phyloP scores from a whole-genome alignment of 2,888 invertebrate species.

The Neelides folsomi region DNA sequence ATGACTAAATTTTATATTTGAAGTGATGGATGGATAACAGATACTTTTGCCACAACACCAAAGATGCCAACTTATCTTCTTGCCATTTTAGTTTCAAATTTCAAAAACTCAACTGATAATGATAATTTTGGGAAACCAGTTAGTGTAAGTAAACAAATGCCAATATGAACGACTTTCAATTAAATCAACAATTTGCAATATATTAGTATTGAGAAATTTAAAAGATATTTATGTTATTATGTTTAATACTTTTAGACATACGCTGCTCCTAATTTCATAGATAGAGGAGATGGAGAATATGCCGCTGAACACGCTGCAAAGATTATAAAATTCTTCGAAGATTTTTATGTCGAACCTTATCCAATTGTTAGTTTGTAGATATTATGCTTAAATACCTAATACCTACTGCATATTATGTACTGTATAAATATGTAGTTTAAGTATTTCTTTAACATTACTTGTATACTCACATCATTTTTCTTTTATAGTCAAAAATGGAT shows the following conservation, averaged over 20 bases:
- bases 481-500: no score
- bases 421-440: no score
- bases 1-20: no score
- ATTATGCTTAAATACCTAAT: no score
- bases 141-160: conserved; percentile 12
- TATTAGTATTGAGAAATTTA: no score
- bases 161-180: no score
- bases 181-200: no score
- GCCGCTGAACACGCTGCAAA: conserved; percentile 39
- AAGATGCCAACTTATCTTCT: conserved; percentile 20
- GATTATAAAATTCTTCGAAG: conserved; percentile 55
- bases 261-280: conserved; percentile 19
- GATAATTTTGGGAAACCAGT: conserved; percentile 11
- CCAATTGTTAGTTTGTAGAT: conserved; percentile 44
- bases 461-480: no score
- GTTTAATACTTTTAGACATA: conserved; percentile 14
- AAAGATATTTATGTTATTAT: no score
- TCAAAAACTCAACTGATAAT: conserved; percentile 7
- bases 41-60: conserved; percentile 7
- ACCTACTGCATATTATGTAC: no score
- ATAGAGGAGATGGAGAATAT: conserved; percentile 19
- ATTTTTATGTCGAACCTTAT: conserved; percentile 57
- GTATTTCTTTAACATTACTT: no score
- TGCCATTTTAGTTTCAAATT: conserved; percentile 22
- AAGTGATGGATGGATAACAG: conserved; percentile 2